phyloP scores from a whole-genome alignment of 2,888 invertebrate species.

The Leptinotarsa tumamoca region DNA sequence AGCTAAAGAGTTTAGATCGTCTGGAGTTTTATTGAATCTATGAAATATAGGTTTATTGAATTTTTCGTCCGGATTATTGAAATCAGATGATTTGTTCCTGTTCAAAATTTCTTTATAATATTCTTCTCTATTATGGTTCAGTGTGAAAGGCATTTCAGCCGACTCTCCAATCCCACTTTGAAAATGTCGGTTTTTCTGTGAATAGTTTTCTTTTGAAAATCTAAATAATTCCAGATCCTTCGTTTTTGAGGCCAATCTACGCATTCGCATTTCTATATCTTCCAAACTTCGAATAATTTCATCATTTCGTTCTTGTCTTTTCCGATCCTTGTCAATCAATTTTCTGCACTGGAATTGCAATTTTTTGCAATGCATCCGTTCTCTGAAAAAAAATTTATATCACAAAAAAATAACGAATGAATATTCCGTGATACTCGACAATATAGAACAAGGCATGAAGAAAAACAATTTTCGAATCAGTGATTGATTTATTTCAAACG shows the following conservation, averaged over 20 bases:
- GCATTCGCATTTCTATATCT: constrained; percentile 4
- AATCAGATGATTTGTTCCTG: neutral
- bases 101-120: neutral
- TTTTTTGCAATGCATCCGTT: constrained; percentile 5
- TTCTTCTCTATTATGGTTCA: neutral
- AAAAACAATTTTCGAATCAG: no score
- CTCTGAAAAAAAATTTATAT: neutral
- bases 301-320: constrained; percentile 4
- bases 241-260: neutral
- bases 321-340: constrained; percentile 3
- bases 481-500: no score
- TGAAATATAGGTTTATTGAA: neutral
- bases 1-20: constrained; percentile 7
- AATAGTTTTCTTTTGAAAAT: neutral
- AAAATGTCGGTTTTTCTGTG: constrained; percentile 1
- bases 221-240: neutral
- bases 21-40: constrained; percentile 1
- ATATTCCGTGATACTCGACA: no score
- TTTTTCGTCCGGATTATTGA: neutral
- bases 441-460: no score
- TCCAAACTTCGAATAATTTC: constrained; percentile 7
- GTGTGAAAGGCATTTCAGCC: neutral
- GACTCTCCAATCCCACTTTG: neutral
- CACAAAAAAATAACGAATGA: no score
- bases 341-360: constrained; percentile 11